A percentile compares a stretch with the other conserved stretches of the same genome.
These are phyloP conservation scores for Tenodera sinensis DNA, from an alignment of 2,888 invertebrate genomes.

Conservation along the genomic window DNA sequence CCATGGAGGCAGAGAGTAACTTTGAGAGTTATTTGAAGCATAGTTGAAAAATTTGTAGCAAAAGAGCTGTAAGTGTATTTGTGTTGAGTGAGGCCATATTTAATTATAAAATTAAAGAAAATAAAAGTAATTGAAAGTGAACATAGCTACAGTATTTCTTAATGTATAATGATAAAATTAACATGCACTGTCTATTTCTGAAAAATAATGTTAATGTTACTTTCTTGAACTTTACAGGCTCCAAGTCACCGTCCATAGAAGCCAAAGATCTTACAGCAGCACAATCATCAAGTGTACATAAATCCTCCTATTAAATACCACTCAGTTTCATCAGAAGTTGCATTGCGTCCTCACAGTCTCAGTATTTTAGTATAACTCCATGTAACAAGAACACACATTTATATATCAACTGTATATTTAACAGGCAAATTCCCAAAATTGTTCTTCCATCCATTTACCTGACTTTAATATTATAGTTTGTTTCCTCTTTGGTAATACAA, in stretches of 20 bases:
- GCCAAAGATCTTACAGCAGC: neutral
- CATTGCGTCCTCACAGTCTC: constrained; percentile 9
- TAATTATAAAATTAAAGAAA: too few species aligned
- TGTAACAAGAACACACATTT: neutral
- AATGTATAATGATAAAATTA: too few species aligned
- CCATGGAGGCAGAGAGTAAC: too few species aligned
- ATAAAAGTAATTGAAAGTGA: too few species aligned
- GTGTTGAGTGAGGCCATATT: too few species aligned
- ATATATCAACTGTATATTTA: neutral
- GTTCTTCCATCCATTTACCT: constrained; percentile 3
- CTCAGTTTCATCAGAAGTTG: neutral
- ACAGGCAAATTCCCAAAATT: neutral
- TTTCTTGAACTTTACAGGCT: constrained; percentile 37
- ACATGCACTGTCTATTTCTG: neutral
- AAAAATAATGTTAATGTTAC: neutral
- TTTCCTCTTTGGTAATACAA: neutral
- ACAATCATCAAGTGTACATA: neutral
- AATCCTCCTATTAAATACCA: neutral
- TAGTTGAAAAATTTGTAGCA: too few species aligned
- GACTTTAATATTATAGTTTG: neutral
- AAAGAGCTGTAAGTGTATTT: too few species aligned
- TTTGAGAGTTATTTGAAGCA: too few species aligned
- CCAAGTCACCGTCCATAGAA: constrained; percentile 41
- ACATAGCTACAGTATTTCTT: too few species aligned
- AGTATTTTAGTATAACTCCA: neutral